Evolutionary conservation across 1,140 invertebrate species (phyloP), one percentile per base, ranked within the genome.

Genomic region (Riptortus pedestris): DNA sequence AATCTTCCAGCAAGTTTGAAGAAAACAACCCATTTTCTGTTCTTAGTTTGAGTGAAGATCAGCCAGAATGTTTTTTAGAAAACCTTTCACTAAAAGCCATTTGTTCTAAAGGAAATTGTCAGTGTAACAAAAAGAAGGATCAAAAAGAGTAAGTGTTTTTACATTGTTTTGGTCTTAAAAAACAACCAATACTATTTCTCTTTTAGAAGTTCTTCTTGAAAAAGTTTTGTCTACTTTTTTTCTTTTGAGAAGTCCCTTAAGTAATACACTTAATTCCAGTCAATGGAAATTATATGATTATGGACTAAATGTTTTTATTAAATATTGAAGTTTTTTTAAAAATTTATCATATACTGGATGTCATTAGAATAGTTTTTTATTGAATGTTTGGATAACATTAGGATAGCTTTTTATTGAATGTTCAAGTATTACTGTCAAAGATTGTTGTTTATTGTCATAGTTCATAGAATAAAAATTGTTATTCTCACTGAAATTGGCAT

Each of bases 121-220:
- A 55, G 20, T 65, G 62, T 22, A 61, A 64, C 28, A 64, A 58
- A 29, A 65, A 63, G 55, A 61, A 60, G 28, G 63, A 67, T 3
- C 51, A 52, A 31, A 65, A 47, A 67, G 33, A 60, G n/a, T 26
- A 22, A 33, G 28, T 62, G 33, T 47, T 55, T 52, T 18, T 62
- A 26, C 22, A 47, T 18, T n/a, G n/a, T 18, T 18, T 45, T 45
- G 43, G 2, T 1, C 18, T 47, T 47, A 2, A 47, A 5, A n/a
- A 47, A 20, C 22, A 47, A 18, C 7, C 45, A 2, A 1, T 9
- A 2, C 4, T 12, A 18, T 3, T 1, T 9, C 16, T 9, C 7
- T 47, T 47, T 47, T n/a, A n/a, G 22, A n/a, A 18, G 16, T 26
- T 29, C 22, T 26, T 14, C 14, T 18, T 7, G 5, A 11, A 11